phyloP scores from a whole-genome alignment of 2,113 vertebrate genomes.

The Bubalus kerabau region DNA sequence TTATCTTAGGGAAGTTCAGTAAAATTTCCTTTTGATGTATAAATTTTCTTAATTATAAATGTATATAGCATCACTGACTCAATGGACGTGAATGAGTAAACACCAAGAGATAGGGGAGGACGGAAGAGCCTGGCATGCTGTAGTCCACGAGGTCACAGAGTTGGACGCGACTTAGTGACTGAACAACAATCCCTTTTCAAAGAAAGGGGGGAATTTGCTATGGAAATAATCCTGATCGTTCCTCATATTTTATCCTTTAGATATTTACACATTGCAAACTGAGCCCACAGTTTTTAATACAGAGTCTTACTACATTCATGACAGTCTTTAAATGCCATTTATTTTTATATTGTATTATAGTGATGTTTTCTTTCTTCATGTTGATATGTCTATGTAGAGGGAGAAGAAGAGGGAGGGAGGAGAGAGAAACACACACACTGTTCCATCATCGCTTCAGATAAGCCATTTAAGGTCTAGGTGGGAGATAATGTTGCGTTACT shows the following conservation, averaged over 20 bases:
- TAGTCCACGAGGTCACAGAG: not conserved
- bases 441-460: not conserved
- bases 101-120: not conserved
- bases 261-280: not conserved
- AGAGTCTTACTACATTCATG: not conserved
- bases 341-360: not conserved
- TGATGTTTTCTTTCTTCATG: not conserved
- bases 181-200: not conserved
- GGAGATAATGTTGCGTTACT: not conserved
- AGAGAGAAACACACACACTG: not conserved
- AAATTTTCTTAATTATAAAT: constrained; percentile 22
- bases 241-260: not conserved
- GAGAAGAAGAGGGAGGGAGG: not conserved
- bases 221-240: not conserved
- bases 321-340: not conserved
- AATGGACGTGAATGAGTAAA: not conserved
- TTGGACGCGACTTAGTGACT: not conserved
- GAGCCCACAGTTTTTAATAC: not conserved
- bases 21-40: not conserved
- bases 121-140: not conserved
- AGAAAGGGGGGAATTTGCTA: not conserved
- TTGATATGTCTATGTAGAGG: not conserved
- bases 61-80: not conserved
- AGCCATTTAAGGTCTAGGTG: not conserved
- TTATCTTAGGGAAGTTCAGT: not conserved